phyloP scores from a whole-genome alignment of 2,797 vertebrate species.

The Acropternis orthonyx region DNA sequence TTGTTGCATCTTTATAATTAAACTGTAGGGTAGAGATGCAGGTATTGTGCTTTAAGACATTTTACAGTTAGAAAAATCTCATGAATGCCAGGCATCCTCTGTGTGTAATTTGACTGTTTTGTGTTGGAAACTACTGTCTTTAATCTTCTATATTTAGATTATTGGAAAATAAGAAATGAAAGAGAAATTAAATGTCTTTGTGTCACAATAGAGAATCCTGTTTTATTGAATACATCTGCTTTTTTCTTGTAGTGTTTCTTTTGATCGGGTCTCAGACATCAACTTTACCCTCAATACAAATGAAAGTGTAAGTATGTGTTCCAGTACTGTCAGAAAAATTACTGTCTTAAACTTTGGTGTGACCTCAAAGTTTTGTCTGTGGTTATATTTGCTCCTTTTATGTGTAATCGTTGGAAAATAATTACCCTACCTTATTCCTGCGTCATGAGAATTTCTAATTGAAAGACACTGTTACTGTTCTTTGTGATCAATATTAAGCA shows the following conservation, averaged over 20 bases:
- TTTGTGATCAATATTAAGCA: neutral
- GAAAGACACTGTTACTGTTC: neutral
- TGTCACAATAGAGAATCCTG: neutral
- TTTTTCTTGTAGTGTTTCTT: conserved; percentile 90
- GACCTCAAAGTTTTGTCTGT: neutral
- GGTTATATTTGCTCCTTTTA: neutral
- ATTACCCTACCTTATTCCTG: neutral
- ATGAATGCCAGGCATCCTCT: neutral
- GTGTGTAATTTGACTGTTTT: neutral
- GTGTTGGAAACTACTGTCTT: neutral
- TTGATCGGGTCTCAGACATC: conserved; percentile 99
- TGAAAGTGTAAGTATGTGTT: conserved; percentile 93
- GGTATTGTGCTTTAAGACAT: neutral
- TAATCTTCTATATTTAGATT: neutral
- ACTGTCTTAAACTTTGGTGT: neutral
- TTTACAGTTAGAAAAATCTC: neutral
- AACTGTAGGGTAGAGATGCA: neutral
- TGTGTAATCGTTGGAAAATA: neutral
- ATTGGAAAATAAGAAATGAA: neutral
- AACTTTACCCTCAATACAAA: conserved; percentile 99
- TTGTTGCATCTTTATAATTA: neutral
- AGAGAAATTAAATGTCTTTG: neutral
- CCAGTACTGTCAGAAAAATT: neutral
- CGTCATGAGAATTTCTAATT: neutral
- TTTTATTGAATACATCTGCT: conserved; percentile 26